Evolutionary conservation across 2,888 invertebrate species (phyloP).

Genomic region (Idaea aversata): DNA sequence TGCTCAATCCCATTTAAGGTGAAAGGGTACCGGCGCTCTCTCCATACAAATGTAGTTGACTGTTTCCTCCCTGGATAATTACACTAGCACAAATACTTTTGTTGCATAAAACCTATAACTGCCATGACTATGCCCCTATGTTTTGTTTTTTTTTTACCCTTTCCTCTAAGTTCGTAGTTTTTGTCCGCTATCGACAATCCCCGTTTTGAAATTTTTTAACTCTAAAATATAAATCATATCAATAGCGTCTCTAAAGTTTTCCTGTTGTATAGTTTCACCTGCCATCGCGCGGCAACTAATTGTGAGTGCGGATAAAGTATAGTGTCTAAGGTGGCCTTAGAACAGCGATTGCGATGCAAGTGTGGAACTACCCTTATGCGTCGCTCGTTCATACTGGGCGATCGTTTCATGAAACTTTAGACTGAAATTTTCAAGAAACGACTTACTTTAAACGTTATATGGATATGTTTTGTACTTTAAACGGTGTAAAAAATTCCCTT

Average conservation of each 20-base stretch:
- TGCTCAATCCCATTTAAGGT: too few species aligned
- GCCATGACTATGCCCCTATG: too few species aligned
- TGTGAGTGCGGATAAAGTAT: conserved; percentile 80
- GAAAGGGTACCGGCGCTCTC: too few species aligned
- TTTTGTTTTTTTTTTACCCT: too few species aligned
- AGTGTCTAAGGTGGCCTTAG: conserved; percentile 77
- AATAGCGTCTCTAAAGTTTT: conserved; percentile 22
- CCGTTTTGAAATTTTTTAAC: not conserved
- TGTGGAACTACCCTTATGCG: conserved; percentile 64
- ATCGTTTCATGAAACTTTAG: not conserved
- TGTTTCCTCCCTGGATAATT: too few species aligned
- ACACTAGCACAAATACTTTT: too few species aligned
- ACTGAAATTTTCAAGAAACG: not conserved
- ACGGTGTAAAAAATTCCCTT: not conserved
- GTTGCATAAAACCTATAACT: too few species aligned
- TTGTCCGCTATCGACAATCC: not conserved
- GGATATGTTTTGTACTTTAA: not conserved
- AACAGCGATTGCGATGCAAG: conserved; percentile 74
- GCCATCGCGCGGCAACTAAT: conserved; percentile 78
- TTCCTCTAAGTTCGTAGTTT: too few species aligned
- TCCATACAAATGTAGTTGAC: too few species aligned
- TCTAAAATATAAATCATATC: not conserved
- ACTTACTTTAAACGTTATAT: too few species aligned
- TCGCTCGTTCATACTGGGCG: conserved; percentile 38
- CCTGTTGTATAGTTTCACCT: conserved; percentile 67